Base-by-base conservation (phyloP, 2,888 invertebrate genomes). In the Pachycephus smyrnensis region DNA sequence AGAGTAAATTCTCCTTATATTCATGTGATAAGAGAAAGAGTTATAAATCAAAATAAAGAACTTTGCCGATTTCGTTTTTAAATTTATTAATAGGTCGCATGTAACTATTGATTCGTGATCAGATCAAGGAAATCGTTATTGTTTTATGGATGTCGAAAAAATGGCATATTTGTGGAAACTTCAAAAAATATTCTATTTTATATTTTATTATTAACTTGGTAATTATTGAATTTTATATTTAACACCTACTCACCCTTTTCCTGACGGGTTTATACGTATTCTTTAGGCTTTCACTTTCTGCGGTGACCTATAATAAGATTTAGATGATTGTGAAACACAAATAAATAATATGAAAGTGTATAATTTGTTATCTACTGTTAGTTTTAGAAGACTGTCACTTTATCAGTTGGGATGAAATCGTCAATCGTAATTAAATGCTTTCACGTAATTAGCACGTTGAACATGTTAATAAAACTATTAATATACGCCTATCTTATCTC, bases 241-340 rank as follows among this genome's bases (percentile, higher is more conserved):
- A 71, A 71, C 31, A 74, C 73, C 37, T 31, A 81, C 87, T 85
- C 84, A 90, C 90, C 77, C 89, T 84, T 85, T 90, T 90, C 68
- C 85, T 85, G n/a, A 80, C 77, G 75, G 84, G 81, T 78, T 86
- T 87, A 23, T 80, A 79, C 33, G 75, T 81, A 32, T 78, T 82
- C 69, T 80, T 83, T 15, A 79, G 79, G 30, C 75, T 80, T 1
- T 81, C 81, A 2, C 82, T 79, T 6, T 81, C 80, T 15, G 85
- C 83, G 73, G 80, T 37, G 69, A 79, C 77, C 88, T 88, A 68
- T 11, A 84, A 80, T 31, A 32, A 35, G 30, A 32, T 73, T 55
- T 75, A 4, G 11, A 23, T 23, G 4, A 23, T 55, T 55, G 9
- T 55, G 30, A 75, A 12, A 69, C 15, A 75, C 30, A 32, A 74